Percentiles rank a stretch among this genome's conserved stretches.
Evolutionary conservation across 2,113 vertebrate genomes (phyloP).

Genomic region (Pedetes capensis): DNA sequence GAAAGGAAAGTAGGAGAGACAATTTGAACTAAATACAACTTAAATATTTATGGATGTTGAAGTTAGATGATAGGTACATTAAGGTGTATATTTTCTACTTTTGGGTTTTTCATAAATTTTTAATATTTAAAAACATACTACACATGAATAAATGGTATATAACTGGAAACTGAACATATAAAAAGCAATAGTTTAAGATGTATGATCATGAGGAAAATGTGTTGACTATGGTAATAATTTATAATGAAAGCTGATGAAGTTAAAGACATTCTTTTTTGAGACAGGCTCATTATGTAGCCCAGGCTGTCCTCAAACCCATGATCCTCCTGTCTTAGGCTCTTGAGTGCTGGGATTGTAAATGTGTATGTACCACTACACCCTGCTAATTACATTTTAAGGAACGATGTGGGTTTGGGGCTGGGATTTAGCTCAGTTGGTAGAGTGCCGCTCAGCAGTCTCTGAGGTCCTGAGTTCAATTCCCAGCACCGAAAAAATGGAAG

Average conservation of each 20-base stretch:
- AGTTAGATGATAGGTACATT: not conserved
- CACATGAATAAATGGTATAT: not conserved
- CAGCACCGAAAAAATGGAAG: too few relatives aligned
- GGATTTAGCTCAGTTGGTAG: too few relatives aligned
- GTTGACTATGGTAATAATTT: slow-evolving; percentile 24
- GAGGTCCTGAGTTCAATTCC: too few relatives aligned
- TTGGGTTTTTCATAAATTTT: not conserved
- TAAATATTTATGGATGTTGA: not conserved
- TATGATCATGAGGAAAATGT: slow-evolving; percentile 17
- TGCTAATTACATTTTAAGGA: slow-evolving; percentile 18
- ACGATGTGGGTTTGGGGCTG: slow-evolving; percentile 25
- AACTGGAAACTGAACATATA: not conserved
- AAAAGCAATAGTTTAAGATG: not conserved
- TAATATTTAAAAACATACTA: not conserved
- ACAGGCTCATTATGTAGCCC: not conserved
- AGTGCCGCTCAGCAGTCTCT: too few relatives aligned
- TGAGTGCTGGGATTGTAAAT: not conserved
- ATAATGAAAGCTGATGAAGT: not conserved
- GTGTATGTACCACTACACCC: not conserved
- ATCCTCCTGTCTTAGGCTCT: not conserved
- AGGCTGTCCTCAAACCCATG: not conserved
- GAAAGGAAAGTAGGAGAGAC: not conserved
- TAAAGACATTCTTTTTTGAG: not conserved
- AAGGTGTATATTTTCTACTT: not conserved
- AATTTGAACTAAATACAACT: slow-evolving; percentile 16